Evolutionary conservation across 2,113 vertebrate species (phyloP), one percentile per base, ranked within the genome.

Genomic region (Xiphophorus couchianus): DNA sequence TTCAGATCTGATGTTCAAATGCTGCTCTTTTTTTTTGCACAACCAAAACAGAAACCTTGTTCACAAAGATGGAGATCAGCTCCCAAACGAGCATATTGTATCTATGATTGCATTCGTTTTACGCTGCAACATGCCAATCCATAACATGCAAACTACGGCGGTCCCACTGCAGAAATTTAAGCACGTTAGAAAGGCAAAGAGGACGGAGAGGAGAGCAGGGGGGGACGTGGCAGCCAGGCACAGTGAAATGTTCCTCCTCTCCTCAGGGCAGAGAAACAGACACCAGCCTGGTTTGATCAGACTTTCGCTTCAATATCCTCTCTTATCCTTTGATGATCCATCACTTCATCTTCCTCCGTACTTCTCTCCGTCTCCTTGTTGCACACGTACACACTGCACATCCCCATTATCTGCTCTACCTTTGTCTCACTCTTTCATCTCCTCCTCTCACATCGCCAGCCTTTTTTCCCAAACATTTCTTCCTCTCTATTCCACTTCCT

Each of bases 301-400:
- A 82, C 72, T 76, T 71, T 84, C 76, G 74, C 61, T 89, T 84
- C 81, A 87, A 82, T 75, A 66, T 74, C 75, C 67, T 76, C 3
- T 4, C 71, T 83, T 86, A 82, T 87, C 75, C 75, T 92, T 86
- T 90, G 81, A 87, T 90, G 88, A 84, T 89, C 84, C 76, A 78
- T 88, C 80, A 83, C 51, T 70, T 69, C 66, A 44, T 72, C 62
- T 77, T 64, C 71, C 60, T 76, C 54, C 71, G 72, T 44, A 39
- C 66, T 48, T 60, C 42, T 51, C 66, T 13, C 64, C 31, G 13
- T 66, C 11, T 66, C 15, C 48, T 2, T 78, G 30, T n/a, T 13
- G 35, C 17, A 48, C 65, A 31, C 62, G 17, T 30, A 78, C 31
- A 35, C 19, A 1, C 73, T 13, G 11, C 68, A 74, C 31, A 77